Evolutionary conservation across 2,888 invertebrate genomes (phyloP).

Genomic region (Dione juno): DNA sequence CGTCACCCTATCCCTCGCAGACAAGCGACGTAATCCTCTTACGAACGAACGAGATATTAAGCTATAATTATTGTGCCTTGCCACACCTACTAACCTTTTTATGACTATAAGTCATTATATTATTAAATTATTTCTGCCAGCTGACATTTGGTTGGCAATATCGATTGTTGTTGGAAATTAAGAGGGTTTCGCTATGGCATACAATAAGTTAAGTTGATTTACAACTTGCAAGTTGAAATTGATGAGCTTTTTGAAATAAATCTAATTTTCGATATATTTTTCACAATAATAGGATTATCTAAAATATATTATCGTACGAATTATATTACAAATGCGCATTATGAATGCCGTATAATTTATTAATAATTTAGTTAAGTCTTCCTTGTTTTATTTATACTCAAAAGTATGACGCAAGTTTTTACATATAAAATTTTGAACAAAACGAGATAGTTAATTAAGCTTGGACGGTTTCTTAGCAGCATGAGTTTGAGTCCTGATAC

Average conservation of each 20-base stretch:
- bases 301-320: not conserved
- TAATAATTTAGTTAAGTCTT: too few species aligned
- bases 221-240: not conserved
- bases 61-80: slow-evolving; percentile 60
- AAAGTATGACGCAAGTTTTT: too few species aligned
- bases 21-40: slow-evolving; percentile 61
- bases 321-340: not conserved
- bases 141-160: slow-evolving; percentile 15
- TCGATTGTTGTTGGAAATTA: slow-evolving; percentile 4
- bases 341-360: too few species aligned
- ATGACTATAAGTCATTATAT: slow-evolving; percentile 46
- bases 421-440: too few species aligned
- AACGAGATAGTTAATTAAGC: too few species aligned
- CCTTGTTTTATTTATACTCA: too few species aligned
- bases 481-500: too few species aligned
- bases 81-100: slow-evolving; percentile 54
- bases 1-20: slow-evolving; percentile 49
- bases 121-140: slow-evolving; percentile 32
- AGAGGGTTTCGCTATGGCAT: not conserved
- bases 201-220: not conserved
- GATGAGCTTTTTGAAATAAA: not conserved
- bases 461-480: too few species aligned
- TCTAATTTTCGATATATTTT: too few species aligned
- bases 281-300: not conserved
- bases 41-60: slow-evolving; percentile 58